Conservation (phyloP, 2,888 invertebrate species). For the Dicycla oo region DNA sequence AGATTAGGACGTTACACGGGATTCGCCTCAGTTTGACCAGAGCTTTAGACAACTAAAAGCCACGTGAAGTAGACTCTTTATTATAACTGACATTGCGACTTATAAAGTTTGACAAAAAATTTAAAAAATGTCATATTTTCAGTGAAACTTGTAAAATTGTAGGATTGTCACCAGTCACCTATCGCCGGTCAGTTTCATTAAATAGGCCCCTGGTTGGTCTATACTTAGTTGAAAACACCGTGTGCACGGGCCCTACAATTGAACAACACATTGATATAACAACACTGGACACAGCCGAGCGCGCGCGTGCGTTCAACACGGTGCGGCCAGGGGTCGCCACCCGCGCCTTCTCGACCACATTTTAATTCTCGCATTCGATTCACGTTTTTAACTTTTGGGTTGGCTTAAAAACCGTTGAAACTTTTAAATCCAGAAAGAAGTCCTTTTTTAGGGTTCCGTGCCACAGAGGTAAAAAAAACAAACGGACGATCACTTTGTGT, state of each 20-base stretch:
- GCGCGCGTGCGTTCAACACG: neutral
- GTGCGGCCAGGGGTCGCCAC: neutral
- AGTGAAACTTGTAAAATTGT: too few species aligned
- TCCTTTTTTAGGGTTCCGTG: neutral
- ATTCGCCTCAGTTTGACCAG: neutral
- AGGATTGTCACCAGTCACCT: too few species aligned
- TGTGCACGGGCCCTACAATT: neutral
- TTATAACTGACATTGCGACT: neutral
- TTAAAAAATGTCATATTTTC: too few species aligned
- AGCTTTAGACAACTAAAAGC: neutral
- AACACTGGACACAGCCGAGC: slow-evolving; percentile 6
- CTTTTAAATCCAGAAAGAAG: neutral
- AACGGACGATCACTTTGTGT: neutral
- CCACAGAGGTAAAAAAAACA: too few species aligned
- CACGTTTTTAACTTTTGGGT: neutral
- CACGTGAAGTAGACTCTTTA: neutral
- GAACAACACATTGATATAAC: neutral
- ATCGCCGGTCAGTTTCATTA: neutral
- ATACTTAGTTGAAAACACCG: neutral
- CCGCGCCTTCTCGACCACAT: neutral
- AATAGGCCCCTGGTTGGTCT: slow-evolving; percentile 2
- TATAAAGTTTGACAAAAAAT: neutral
- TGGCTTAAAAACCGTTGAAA: neutral
- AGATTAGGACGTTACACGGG: neutral
- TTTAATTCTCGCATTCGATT: neutral